Percentiles rank a stretch among this genome's conserved stretches.
These are phyloP conservation scores for Sphaeramia orbicularis DNA, from an alignment of 2,797 vertebrate genomes.

Conservation along the genomic window DNA sequence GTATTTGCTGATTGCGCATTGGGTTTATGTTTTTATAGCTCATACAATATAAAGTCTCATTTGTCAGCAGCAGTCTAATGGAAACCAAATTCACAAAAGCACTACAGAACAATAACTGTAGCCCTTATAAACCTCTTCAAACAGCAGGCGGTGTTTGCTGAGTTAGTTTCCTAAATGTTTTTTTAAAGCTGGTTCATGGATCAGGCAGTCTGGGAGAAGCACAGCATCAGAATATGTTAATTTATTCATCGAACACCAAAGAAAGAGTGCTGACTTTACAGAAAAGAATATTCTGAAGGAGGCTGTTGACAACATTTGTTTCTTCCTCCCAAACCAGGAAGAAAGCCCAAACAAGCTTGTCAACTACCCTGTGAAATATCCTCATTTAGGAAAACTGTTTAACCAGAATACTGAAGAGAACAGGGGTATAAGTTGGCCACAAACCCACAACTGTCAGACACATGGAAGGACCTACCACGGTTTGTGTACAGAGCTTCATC, in stretches of 20 bases:
- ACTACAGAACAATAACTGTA: not conserved
- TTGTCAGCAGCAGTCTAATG: too few species aligned
- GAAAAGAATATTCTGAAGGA: slow-evolving; percentile 15
- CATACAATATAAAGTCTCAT: too few species aligned
- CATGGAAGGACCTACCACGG: slow-evolving; percentile 52
- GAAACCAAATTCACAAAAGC: slow-evolving; percentile 1
- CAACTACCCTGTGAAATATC: slow-evolving; percentile 40
- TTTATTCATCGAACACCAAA: slow-evolving; percentile 5
- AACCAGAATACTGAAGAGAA: slow-evolving; percentile 44
- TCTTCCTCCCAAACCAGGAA: slow-evolving; percentile 30
- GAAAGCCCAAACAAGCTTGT: slow-evolving; percentile 45
- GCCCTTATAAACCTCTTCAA: not conserved
- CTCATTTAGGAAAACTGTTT: slow-evolving; percentile 46
- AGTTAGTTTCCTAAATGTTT: too few species aligned
- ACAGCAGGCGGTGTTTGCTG: not conserved
- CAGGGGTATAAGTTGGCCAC: slow-evolving; percentile 37
- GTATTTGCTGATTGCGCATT: too few species aligned
- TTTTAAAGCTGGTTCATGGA: not conserved
- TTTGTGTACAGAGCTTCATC: slow-evolving; percentile 65
- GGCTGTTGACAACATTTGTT: slow-evolving; percentile 40
- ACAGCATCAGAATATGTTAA: slow-evolving; percentile 2
- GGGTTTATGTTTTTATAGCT: too few species aligned
- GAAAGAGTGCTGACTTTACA: slow-evolving; percentile 29
- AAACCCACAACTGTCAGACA: slow-evolving; percentile 58
- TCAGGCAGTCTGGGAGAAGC: not conserved